Percentiles rank a stretch among this genome's conserved stretches.
These are phyloP conservation scores for Cryptocephalus primarius DNA, from an alignment of 2,888 invertebrate genomes.

Conservation along the genomic window DNA sequence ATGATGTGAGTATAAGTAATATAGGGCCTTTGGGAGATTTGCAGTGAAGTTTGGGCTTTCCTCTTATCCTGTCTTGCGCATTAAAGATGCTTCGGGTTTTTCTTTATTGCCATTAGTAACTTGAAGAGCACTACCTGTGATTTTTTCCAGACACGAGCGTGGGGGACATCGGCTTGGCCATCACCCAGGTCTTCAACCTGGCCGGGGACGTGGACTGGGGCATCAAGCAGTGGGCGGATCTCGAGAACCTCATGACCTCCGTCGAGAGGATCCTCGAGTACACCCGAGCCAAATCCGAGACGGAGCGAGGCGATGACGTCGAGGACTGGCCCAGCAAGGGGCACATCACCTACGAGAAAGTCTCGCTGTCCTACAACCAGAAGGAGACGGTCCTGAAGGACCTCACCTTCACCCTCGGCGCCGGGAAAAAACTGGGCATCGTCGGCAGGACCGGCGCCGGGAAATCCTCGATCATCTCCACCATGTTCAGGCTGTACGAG, in stretches of 20 bases:
- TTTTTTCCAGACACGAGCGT: conserved; percentile 17
- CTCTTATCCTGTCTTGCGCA: too few relatives aligned
- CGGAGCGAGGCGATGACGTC: conserved; percentile 37
- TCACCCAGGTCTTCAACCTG: conserved; percentile 67
- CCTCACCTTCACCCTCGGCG: conserved; percentile 52
- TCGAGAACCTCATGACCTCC: conserved; percentile 70
- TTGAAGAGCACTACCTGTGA: too few relatives aligned
- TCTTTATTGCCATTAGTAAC: too few relatives aligned
- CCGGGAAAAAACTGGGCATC: conserved; percentile 62
- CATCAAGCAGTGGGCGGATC: conserved; percentile 74
- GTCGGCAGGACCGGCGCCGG: conserved; percentile 79
- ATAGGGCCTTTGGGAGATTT: too few relatives aligned
- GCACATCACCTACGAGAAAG: conserved; percentile 53
- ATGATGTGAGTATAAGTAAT: too few relatives aligned
- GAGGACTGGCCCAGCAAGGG: conserved; percentile 64
- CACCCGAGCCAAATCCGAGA: conserved; percentile 37
- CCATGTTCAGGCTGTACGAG: conserved; percentile 69
- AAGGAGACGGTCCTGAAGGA: conserved; percentile 64
- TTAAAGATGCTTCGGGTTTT: too few relatives aligned
- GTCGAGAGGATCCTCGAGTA: conserved; percentile 64
- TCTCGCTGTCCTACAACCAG: conserved; percentile 60
- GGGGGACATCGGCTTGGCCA: conserved; percentile 44
- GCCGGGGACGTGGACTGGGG: conserved; percentile 54
- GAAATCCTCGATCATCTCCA: conserved; percentile 63
- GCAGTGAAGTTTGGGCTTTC: too few relatives aligned